These are phyloP conservation scores for Brenthis hecate DNA, from an alignment of 2,888 invertebrate genomes.

Conservation along the genomic window DNA sequence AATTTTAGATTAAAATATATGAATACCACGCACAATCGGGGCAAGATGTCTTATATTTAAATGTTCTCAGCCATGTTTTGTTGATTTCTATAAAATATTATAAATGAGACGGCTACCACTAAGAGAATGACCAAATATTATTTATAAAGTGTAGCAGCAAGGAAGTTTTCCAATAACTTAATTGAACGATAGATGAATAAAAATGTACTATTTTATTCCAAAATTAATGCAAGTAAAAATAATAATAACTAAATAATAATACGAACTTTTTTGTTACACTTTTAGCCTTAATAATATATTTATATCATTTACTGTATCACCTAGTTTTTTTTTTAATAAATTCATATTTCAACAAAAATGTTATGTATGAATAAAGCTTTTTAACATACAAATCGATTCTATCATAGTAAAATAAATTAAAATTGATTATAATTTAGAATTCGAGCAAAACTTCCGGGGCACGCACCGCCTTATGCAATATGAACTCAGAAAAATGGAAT, in stretches of 20 bases:
- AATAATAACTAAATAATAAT: too few relatives aligned
- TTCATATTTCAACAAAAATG: too few relatives aligned
- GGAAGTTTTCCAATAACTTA: conserved; percentile 49
- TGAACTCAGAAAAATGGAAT: conserved; percentile 79
- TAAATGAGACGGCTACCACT: conserved; percentile 81
- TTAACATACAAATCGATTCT: too few relatives aligned
- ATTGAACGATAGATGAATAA: not conserved
- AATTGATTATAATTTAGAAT: too few relatives aligned
- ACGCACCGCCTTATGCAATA: conserved; percentile 67
- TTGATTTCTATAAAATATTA: conserved; percentile 83
- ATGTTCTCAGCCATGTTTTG: conserved; percentile 78
- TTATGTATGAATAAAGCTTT: too few relatives aligned
- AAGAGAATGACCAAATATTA: conserved; percentile 80
- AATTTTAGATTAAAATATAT: conserved; percentile 68
- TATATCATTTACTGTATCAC: too few relatives aligned
- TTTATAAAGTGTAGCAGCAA: conserved; percentile 50
- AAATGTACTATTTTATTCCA: not conserved
- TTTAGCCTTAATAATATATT: too few relatives aligned
- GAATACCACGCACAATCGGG: conserved; percentile 65
- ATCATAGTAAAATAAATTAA: too few relatives aligned
- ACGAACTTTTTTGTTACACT: too few relatives aligned
- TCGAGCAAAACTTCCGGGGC: conserved; percentile 50
- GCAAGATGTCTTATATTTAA: conserved; percentile 69
- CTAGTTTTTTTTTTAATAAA: too few relatives aligned
- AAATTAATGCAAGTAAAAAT: too few relatives aligned